Percentiles rank a stretch among this genome's conserved stretches.
Conservation (phyloP, 2,113 vertebrate species). For the Thunnus thynnus region DNA sequence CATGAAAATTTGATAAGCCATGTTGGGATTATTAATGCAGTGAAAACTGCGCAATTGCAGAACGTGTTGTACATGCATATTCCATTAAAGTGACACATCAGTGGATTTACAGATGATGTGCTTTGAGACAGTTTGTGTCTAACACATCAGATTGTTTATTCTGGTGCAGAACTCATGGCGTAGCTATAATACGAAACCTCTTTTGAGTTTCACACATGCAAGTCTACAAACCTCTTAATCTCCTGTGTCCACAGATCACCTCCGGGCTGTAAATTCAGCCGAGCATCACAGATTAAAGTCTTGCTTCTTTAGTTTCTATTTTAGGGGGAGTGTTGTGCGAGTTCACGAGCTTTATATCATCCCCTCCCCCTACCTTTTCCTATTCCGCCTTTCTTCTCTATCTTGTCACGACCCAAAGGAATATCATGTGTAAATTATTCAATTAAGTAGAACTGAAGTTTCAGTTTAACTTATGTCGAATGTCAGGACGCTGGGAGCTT, state of each 20-base stretch:
- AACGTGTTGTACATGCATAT: conserved; percentile 44
- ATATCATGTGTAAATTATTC: conserved; percentile 22
- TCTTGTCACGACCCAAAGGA: conserved; percentile 32
- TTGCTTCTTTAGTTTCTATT: conserved; percentile 53
- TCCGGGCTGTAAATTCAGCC: conserved; percentile 49
- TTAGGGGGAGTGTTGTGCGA: conserved; percentile 47
- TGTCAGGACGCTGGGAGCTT: background rate
- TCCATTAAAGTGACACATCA: conserved; percentile 34
- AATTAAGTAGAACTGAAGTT: conserved; percentile 4
- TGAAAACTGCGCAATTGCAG: conserved; percentile 35
- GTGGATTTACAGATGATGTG: conserved; percentile 29
- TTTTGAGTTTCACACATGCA: conserved; percentile 36
- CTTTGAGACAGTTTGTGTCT: conserved; percentile 27
- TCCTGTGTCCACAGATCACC: conserved; percentile 49
- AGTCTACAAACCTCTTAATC: conserved; percentile 58
- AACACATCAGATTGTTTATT: conserved; percentile 14
- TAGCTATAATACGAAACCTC: conserved; percentile 8
- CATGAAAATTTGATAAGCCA: conserved; percentile 51
- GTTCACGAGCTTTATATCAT: conserved; percentile 65
- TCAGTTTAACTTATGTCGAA: background rate
- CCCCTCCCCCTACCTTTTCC: conserved; percentile 22
- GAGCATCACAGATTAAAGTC: conserved; percentile 62
- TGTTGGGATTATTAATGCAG: conserved; percentile 40
- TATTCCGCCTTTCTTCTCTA: background rate
- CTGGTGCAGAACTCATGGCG: conserved; percentile 12